Evolutionary conservation across 2,113 vertebrate species (phyloP), one percentile per base, ranked within the genome.

Genomic region (Nyctereutes procyonoides): DNA sequence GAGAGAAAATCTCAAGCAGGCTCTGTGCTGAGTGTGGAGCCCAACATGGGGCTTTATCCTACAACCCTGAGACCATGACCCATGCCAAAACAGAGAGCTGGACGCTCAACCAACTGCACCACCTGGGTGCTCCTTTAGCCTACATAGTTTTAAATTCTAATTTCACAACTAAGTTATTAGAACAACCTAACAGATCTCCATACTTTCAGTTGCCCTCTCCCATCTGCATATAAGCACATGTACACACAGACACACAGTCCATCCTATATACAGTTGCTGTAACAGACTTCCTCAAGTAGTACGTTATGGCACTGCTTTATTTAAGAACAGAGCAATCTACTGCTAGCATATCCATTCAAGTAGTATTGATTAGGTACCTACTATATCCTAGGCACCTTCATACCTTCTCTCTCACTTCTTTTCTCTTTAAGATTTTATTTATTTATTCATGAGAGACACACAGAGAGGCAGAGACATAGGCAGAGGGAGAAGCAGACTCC

Each of bases 81-180:
- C 3, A 8, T 19, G 32, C 67, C 17, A 3, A n/a, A 69, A 69
- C 67, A 7, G 19, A 69, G 32, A 69, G 67, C 19, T n/a, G 35
- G 67, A 35, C 8, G 32, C 32, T 69, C 67, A 35, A 69, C 67
- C 8, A 1, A 69, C 67, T 69, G 67, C 16, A 8, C 19, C 16
- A 32, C 67, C 16, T n/a, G 35, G 67, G 67, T 2, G 3, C 32
- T n/a, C 67, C 67, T 69, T 69, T 69, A n/a, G 67, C 67, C 67
- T 94, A 83, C 17, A 62, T 19, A 89, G 74, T 84, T 96, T 97
- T 65, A 88, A 82, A 10, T n/a, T 8, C 30, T 67, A 58, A 80
- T 67, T 86, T 95, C 30, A 80, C 51, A 73, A 51, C 35, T 93
- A 56, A 80, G n/a, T 88, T 74, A 88, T 71, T 92, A 63, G 3